A percentile compares a stretch with the other conserved stretches of the same genome.
Conservation (phyloP, 92 coral and sea anemone genomes). For the Phenganax subtilis region DNA sequence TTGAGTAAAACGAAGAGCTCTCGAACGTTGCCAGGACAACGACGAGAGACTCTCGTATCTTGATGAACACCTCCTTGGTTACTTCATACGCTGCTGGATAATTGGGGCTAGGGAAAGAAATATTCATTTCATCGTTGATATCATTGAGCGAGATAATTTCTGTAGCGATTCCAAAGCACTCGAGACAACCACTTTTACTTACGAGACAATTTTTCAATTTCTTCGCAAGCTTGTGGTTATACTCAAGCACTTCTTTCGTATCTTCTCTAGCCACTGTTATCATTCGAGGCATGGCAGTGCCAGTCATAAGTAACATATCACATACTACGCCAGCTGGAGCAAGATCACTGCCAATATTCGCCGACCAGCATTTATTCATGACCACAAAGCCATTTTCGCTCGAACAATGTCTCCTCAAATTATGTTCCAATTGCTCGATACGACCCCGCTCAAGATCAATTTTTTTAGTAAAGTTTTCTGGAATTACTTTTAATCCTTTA, state of each 20-base stretch:
- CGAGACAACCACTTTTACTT: slow-evolving; percentile 28
- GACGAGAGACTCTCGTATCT: slow-evolving; percentile 17
- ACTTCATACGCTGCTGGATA: slow-evolving; percentile 23
- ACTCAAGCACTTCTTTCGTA: not conserved
- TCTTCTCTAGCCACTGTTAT: slow-evolving; percentile 6
- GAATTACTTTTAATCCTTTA: not conserved
- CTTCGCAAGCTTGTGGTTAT: slow-evolving; percentile 25
- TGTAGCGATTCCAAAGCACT: slow-evolving; percentile 19
- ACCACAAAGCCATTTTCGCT: not conserved
- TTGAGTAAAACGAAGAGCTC: not conserved
- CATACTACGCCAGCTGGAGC: not conserved
- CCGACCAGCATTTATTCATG: not conserved
- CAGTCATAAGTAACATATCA: slow-evolving; percentile 28
- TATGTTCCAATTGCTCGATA: not conserved
- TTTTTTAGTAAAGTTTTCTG: not conserved
- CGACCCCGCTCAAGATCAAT: not conserved
- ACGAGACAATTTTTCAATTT: slow-evolving; percentile 20
- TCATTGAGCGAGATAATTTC: not conserved
- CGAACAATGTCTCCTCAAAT: not conserved
- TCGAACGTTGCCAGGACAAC: slow-evolving; percentile 14
- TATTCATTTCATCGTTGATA: not conserved
- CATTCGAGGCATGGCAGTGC: slow-evolving; percentile 17
- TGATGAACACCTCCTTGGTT: not conserved
- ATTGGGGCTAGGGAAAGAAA: not conserved
- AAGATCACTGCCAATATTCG: not conserved